phyloP scores from a whole-genome alignment of 2,888 invertebrate genomes.

The Athetis lepigone region DNA sequence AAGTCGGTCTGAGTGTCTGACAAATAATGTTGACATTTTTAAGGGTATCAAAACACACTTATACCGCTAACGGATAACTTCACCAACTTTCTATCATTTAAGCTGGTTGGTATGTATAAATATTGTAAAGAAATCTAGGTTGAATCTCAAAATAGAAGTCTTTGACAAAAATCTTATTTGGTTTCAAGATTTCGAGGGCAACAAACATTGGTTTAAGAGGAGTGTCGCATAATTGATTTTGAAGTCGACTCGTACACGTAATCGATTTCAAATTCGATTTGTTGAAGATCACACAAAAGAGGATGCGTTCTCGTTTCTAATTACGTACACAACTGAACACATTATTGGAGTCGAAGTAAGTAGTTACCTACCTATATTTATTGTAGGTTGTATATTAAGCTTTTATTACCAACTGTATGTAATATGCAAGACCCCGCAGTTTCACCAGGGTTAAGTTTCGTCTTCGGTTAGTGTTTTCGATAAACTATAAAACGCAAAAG shows the following conservation, averaged over 20 bases:
- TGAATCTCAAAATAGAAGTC: constrained; percentile 8
- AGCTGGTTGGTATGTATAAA: constrained; percentile 26
- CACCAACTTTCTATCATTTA: constrained; percentile 34
- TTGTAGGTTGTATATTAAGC: constrained; percentile 2
- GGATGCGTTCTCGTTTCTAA: constrained; percentile 40
- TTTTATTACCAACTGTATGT: constrained; percentile 14
- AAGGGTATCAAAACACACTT: constrained; percentile 46
- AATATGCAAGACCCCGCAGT: neutral
- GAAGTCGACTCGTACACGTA: constrained; percentile 35
- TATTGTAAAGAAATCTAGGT: constrained; percentile 14
- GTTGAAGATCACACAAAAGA: constrained; percentile 34
- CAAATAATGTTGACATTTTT: constrained; percentile 43
- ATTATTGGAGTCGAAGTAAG: constrained; percentile 17
- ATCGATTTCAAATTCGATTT: constrained; percentile 43
- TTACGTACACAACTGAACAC: constrained; percentile 34
- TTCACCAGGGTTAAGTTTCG: too few relatives aligned
- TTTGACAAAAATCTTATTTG: constrained; percentile 36
- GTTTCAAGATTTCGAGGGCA: constrained; percentile 25
- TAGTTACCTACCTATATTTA: neutral
- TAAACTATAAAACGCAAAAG: too few relatives aligned
- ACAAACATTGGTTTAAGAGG: constrained; percentile 43
- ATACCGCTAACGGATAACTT: constrained; percentile 26
- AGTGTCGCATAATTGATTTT: constrained; percentile 36
- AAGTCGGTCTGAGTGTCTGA: constrained; percentile 53
- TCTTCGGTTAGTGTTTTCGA: too few relatives aligned